These are phyloP conservation scores for Lithophane semibrunnea DNA, from an alignment of 2,888 invertebrate genomes.

Conservation along the genomic window DNA sequence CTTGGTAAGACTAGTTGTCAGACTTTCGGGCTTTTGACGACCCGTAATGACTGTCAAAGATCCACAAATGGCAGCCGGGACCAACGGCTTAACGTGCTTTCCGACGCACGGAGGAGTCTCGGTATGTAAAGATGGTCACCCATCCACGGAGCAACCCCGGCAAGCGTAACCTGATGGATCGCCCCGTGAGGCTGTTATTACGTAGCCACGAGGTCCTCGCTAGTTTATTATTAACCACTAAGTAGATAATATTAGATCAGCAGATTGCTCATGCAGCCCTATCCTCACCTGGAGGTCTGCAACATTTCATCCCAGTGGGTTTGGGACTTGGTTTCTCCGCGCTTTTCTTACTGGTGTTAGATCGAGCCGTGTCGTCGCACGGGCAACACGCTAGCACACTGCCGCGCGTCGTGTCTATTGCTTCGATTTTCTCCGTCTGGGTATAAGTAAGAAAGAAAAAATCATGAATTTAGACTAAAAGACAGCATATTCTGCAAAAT, in stretches of 20 bases:
- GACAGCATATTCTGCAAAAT: neutral
- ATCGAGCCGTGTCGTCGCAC: conserved; percentile 73
- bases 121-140: no score
- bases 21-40: no score
- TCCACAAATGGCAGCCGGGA: no score
- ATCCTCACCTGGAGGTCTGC: conserved; percentile 75
- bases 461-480: neutral
- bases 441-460: neutral
- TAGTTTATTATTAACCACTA: neutral
- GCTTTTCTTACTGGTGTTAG: conserved; percentile 45
- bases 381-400: conserved; percentile 86
- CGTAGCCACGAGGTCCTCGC: no score
- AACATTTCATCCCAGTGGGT: conserved; percentile 68
- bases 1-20: no score
- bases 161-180: no score
- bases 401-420: conserved; percentile 86
- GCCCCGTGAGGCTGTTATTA: no score
- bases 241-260: neutral
- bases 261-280: neutral
- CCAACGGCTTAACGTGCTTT: no score
- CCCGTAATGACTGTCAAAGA: no score
- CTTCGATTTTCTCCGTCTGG: conserved; percentile 85
- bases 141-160: no score
- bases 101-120: no score
- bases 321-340: conserved; percentile 31